Base-by-base conservation (phyloP, 2,888 invertebrate species). In the Ectemnius cavifrons region DNA sequence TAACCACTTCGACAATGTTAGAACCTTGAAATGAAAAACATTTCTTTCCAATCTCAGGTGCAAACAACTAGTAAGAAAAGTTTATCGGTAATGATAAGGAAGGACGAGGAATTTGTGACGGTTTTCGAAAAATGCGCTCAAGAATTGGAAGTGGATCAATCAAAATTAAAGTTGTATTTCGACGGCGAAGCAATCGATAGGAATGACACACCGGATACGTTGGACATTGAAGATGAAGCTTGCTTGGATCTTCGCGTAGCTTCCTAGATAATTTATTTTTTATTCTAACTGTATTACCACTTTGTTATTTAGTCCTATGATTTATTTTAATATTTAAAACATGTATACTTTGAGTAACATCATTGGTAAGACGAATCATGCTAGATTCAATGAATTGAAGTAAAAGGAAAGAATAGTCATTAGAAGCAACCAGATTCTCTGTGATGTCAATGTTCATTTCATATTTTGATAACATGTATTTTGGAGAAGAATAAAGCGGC, bases 191-290 rank as follows among this genome's bases (percentile, higher is more conserved):
- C 80, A 18, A 80, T 90, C 4, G 56, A 75, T 14, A 14, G 62
- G 1, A 75, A 67, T 11, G 89, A 89, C 47, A 89, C 90, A 23
- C 89, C 90, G 2, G 85, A 87, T 47, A 81, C 83, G 2, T 78
- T 89, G 49, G 90, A 90, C 67, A 60, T 90, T 13, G 90, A 90
- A 37, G 81, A 86, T 56, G 88, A 89, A 80, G 89, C 88, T 0
- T 90, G 90, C 59, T 66, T 90, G 4, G 90, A 90, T 83, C 78
- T 89, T 45, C 73, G 61, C 13, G 16, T 79, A 3, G 52, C 69
- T 45, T 61, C 58, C 0, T 77, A 72, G 60, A 18, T 57, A 37
- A 63, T 18, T 20, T 18, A 0, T 11, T 57, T 68, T 59, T 65
- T 63, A 67, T 59, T 64, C 13, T 20, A 65, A 47, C n/a, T 56